These are phyloP conservation scores for Macrosteles quadrilineatus DNA, from an alignment of 1,140 invertebrate genomes.

Conservation along the genomic window DNA sequence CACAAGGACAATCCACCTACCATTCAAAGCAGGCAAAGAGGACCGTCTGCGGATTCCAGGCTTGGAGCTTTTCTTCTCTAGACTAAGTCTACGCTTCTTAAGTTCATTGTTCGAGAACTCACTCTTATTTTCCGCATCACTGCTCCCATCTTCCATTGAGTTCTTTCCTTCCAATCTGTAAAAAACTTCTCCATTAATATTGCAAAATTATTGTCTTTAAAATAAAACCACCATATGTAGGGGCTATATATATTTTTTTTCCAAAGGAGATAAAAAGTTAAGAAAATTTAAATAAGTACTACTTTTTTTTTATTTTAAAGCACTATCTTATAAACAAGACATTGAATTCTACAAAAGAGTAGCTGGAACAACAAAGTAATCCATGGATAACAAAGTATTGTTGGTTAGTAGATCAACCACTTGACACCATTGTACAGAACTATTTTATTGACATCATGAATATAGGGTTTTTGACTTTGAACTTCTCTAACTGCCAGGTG, in stretches of 20 bases:
- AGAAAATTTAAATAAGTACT: too few species aligned
- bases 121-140: conserved; percentile 26
- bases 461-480: too few species aligned
- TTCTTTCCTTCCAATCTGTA: not conserved
- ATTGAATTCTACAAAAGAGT: too few species aligned
- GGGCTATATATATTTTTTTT: not conserved
- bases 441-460: too few species aligned
- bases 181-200: not conserved
- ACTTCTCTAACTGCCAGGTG: too few species aligned
- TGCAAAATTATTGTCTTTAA: not conserved
- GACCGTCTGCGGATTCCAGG: not conserved
- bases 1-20: not conserved
- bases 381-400: too few species aligned
- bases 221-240: not conserved
- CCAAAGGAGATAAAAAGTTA: not conserved
- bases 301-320: too few species aligned
- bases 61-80: conserved; percentile 6
- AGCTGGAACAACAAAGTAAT: too few species aligned
- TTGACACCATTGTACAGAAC: too few species aligned
- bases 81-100: not conserved
- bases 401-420: too few species aligned
- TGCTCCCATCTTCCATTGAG: conserved; percentile 11
- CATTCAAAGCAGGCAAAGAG: conserved; percentile 4
- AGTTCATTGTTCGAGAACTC: not conserved
- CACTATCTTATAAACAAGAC: too few species aligned